Evolutionary conservation across 2,888 invertebrate genomes (phyloP).

Genomic region (Drosophila anceps): DNA sequence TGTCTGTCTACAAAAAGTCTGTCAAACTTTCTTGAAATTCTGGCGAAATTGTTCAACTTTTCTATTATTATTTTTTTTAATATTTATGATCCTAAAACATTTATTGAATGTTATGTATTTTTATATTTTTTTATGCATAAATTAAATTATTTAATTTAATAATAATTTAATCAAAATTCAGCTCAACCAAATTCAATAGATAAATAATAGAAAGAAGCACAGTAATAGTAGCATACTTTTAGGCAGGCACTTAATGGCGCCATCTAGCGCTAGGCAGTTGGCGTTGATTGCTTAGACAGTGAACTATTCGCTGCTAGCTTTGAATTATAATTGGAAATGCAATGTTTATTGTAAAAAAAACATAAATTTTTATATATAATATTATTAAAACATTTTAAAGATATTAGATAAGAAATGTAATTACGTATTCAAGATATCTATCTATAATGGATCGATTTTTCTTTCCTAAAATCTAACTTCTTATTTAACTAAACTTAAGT

Average conservation of each 20-base stretch:
- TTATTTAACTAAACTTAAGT: background rate
- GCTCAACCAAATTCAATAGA: background rate
- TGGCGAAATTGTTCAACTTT: background rate
- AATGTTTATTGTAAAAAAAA: background rate
- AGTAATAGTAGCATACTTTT: constrained; percentile 30
- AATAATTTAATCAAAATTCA: background rate
- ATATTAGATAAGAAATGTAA: background rate
- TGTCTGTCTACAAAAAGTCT: background rate
- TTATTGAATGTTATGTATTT: background rate
- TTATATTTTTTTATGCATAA: background rate
- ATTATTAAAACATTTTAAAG: background rate
- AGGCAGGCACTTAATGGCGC: constrained; percentile 5
- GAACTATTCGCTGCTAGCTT: background rate
- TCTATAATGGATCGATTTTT: background rate
- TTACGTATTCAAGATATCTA: background rate
- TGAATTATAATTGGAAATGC: too few species aligned
- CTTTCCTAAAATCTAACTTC: too few species aligned
- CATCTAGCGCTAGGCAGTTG: constrained; percentile 14
- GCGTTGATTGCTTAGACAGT: background rate
- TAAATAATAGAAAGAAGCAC: background rate
- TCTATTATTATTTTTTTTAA: background rate
- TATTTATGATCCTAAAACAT: background rate
- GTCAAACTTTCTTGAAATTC: background rate
- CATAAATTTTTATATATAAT: background rate
- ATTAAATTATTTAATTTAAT: background rate